These are phyloP conservation scores for Peromyscus attwateri DNA, from an alignment of 2,797 vertebrate species.

Conservation along the genomic window DNA sequence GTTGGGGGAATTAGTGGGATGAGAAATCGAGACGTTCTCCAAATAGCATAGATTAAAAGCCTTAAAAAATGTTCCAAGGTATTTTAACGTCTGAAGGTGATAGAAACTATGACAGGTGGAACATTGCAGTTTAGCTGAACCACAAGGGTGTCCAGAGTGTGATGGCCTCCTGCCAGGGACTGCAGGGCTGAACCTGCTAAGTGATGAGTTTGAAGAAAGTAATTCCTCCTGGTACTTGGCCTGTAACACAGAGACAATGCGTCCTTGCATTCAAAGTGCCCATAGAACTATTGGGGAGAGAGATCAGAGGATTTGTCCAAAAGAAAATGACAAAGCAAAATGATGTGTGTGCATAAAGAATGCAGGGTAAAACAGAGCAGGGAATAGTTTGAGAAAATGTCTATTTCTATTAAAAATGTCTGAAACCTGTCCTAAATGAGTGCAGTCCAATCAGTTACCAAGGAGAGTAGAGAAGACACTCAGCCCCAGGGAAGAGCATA, in stretches of 20 bases:
- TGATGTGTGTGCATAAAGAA: neutral
- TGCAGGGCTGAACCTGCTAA: no score
- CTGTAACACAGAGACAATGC: neutral
- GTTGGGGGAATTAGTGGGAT: no score
- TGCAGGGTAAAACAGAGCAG: neutral
- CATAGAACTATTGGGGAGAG: no score
- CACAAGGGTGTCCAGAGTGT: accelerated
- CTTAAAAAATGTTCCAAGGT: neutral
- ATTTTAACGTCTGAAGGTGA: neutral
- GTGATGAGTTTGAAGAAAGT: neutral
- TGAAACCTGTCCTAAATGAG: neutral
- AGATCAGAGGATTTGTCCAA: neutral
- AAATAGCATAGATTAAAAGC: neutral
- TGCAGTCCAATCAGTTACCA: no score
- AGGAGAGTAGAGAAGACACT: neutral
- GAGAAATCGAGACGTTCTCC: neutral
- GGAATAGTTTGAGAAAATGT: neutral
- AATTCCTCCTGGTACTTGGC: neutral
- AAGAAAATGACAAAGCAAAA: neutral
- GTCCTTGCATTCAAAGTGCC: neutral
- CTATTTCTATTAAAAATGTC: neutral
- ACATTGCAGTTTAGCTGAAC: neutral
- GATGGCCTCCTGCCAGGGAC: accelerated
- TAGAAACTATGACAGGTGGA: no score
- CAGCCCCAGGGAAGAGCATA: neutral